Evolutionary conservation across 2,888 invertebrate genomes (phyloP), one percentile per base, ranked within the genome.

Genomic region (Drosophila nr. perissopoda): DNA sequence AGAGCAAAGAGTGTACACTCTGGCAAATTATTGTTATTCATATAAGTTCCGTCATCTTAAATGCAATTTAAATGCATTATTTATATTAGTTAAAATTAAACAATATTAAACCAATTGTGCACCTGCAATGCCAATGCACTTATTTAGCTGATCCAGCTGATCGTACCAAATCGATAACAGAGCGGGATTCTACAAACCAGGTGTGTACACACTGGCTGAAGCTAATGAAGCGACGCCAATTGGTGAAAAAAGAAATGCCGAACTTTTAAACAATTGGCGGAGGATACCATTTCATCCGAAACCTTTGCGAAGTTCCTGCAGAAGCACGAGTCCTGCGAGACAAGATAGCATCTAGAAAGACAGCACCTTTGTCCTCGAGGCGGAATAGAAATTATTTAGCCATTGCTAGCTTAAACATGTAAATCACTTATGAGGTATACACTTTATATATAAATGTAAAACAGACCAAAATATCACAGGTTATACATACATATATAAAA

Each of bases 311-410:
- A 42, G 1, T 78, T 78, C 34, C 53, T 75, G 31, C 71, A 66
- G 0, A 2, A 45, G 3, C 63, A 72, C 18, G 78, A 79, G 40
- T 62, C 5, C 7, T 67, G 18, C 49, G 64, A 6, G 69, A 78
- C 16, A 53, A 61, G 21, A 49, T 31, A 3, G 76, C 73, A 0
- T 8, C 8, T 10, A 31, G 31, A 10, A 31, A 8, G 31, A 31
- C 2, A 29, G 72, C 38, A 36, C 29, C 7, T 31, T 51, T 11
- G 79, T 76, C 27, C 58, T 78, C 4, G 54, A 54, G 21, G 66
- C n/a, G 29, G 13, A 13, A 34, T 18, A n/a, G 13, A 38, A 38
- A 27, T 21, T 18, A 18, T 8, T 21, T 21, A 29, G 40, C 38
- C 38, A 8, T 53, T 7, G 2, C 13, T 21, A 21, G 1, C 21